Conservation (phyloP, 2,113 vertebrate species). For the Ptilorrhoa leucosticta region DNA sequence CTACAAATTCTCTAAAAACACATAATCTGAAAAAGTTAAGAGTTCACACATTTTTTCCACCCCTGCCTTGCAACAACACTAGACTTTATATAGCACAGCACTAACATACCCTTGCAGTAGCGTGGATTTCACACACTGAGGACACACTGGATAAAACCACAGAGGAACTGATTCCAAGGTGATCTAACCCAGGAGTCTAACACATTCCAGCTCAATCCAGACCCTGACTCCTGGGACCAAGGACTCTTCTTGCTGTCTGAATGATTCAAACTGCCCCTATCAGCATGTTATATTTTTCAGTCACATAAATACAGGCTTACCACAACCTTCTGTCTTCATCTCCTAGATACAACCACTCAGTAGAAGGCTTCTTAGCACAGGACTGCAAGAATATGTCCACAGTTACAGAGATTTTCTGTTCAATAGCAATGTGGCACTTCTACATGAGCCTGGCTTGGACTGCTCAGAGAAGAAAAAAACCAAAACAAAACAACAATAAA, state of each 20-base stretch:
- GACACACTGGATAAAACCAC: neutral
- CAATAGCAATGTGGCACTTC: rapidly evolving
- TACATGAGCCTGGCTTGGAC: neutral
- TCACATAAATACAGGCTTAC: neutral
- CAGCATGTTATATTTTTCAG: neutral
- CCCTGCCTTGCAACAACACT: neutral
- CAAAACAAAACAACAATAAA: too few relatives aligned
- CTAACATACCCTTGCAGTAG: neutral
- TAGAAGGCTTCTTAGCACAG: neutral
- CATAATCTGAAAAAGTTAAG: neutral
- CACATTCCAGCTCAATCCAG: neutral
- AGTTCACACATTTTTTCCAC: neutral
- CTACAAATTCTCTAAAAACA: neutral
- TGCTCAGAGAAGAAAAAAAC: neutral
- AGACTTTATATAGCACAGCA: neutral
- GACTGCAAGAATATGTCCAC: neutral
- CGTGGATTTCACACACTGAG: neutral
- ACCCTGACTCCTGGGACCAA: neutral
- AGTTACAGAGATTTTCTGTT: neutral
- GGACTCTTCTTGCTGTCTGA: neutral
- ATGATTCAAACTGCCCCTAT: neutral
- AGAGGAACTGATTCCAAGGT: neutral
- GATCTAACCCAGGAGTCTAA: neutral
- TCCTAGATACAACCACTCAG: neutral
- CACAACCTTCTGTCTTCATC: neutral